These are phyloP conservation scores for Apostichopus californicus DNA, from an alignment of 35 echinoderm and acorn worm genomes.

Conservation along the genomic window DNA sequence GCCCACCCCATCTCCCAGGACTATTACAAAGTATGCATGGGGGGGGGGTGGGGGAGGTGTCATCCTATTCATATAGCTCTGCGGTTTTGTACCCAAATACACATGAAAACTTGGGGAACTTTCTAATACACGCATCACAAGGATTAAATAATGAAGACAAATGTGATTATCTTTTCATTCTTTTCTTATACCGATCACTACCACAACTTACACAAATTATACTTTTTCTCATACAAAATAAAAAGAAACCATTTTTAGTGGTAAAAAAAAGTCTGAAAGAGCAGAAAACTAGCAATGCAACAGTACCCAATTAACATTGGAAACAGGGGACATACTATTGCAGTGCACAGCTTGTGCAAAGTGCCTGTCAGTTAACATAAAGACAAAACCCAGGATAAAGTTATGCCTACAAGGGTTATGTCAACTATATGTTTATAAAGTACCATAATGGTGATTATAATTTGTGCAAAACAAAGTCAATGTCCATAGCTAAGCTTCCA, in stretches of 20 bases:
- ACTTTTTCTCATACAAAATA: background rate
- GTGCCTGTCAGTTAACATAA: no score
- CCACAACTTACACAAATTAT: background rate
- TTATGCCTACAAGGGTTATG: no score
- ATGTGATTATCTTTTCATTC: background rate
- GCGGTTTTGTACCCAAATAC: no score
- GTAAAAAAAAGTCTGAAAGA: background rate
- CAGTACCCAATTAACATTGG: background rate
- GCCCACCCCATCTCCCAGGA: no score
- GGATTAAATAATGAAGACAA: no score
- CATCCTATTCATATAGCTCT: no score
- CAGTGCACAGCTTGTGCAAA: background rate
- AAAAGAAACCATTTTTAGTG: background rate
- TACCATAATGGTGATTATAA: background rate
- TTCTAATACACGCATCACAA: no score
- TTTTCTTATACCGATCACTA: background rate
- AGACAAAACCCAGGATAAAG: no score
- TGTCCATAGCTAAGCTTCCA: background rate
- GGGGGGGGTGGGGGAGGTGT: no score
- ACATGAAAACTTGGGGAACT: no score
- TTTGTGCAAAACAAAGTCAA: background rate
- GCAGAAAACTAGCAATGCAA: background rate
- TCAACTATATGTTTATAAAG: no score
- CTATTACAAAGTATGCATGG: no score
- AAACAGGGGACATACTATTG: background rate